Evolutionary conservation across 2,888 invertebrate species (phyloP).

Genomic region (Epirrhoe tristata): DNA sequence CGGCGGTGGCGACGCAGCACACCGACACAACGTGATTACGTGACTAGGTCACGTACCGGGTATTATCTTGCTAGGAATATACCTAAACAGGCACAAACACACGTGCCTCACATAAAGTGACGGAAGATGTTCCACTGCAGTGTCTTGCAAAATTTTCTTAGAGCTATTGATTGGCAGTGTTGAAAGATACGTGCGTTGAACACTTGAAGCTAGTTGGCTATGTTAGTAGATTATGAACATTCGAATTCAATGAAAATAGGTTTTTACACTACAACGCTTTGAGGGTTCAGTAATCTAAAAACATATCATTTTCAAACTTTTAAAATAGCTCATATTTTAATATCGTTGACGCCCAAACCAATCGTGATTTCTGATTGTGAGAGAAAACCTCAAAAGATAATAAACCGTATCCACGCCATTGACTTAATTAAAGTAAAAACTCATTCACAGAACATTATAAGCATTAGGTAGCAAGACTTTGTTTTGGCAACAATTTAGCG

Average conservation of each 20-base stretch:
- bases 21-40: constrained; percentile 57
- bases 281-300: neutral
- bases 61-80: constrained; percentile 62
- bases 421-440: neutral
- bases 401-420: neutral
- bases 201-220: neutral
- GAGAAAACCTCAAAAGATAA: neutral
- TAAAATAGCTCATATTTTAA: neutral
- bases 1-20: constrained; percentile 37
- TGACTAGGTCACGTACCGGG: constrained; percentile 75
- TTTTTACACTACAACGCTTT: neutral
- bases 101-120: constrained; percentile 54
- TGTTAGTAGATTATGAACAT: neutral
- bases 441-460: constrained; percentile 1
- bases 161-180: neutral
- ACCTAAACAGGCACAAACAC: constrained; percentile 52
- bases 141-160: constrained; percentile 1
- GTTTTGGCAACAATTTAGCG: constrained; percentile 23
- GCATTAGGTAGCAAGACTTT: neutral
- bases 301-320: neutral
- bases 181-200: constrained; percentile 4
- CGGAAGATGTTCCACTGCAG: constrained; percentile 4
- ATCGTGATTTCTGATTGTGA: neutral
- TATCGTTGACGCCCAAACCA: neutral
- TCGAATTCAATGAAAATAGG: no score